These are phyloP conservation scores for Physeter macrocephalus DNA, from an alignment of 2,113 vertebrate genomes.

Conservation along the genomic window DNA sequence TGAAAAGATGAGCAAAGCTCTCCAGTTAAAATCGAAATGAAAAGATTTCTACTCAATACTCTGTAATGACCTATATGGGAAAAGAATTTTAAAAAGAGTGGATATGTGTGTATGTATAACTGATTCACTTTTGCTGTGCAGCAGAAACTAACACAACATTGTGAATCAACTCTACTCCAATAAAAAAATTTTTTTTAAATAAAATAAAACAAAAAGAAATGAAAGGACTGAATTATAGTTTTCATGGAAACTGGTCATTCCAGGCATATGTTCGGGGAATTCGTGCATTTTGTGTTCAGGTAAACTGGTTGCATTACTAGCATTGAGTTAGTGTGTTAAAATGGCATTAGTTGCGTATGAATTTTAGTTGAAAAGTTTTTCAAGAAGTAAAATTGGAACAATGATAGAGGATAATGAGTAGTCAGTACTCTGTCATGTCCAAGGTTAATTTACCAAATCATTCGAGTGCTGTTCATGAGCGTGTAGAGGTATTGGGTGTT, in stretches of 20 bases:
- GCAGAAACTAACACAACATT: too few relatives aligned
- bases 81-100: too few relatives aligned
- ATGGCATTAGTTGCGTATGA: not conserved
- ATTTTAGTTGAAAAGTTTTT: not conserved
- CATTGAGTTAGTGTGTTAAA: not conserved
- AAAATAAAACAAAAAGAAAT: not conserved
- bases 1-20: not conserved
- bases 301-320: not conserved
- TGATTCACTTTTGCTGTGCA: too few relatives aligned
- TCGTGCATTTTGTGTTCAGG: not conserved
- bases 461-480: fast-evolving
- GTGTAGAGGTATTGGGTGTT: not conserved
- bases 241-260: not conserved
- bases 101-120: too few relatives aligned
- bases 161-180: too few relatives aligned
- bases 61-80: too few relatives aligned
- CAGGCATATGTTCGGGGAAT: not conserved
- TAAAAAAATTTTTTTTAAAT: not conserved
- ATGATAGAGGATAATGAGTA: not conserved
- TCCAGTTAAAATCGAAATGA: not conserved
- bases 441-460: not conserved
- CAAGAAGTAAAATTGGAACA: not conserved
- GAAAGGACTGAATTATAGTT: not conserved
- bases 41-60: not conserved
- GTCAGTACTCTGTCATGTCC: not conserved